phyloP scores from a whole-genome alignment of 2,888 invertebrate genomes.

The Xestia c-nigrum region DNA sequence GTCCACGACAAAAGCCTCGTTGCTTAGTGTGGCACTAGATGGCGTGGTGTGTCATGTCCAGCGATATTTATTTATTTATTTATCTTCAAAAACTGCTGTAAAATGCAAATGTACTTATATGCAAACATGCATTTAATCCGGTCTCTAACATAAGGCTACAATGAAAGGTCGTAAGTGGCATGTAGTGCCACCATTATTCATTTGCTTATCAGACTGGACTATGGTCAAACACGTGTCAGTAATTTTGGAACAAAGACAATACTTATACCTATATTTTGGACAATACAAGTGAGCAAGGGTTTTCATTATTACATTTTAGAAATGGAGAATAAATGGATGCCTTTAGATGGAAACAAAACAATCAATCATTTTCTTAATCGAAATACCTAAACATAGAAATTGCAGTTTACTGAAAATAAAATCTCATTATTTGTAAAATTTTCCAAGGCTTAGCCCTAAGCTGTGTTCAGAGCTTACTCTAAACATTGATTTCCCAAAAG shows the following conservation, averaged over 20 bases:
- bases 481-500: slow-evolving; percentile 36
- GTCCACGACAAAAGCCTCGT: too few species aligned
- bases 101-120: not conserved
- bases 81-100: not conserved
- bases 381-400: not conserved
- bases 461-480: slow-evolving; percentile 15
- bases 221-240: not conserved
- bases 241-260: not conserved
- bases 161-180: not conserved
- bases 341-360: not conserved
- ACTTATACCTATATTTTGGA: not conserved
- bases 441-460: not conserved
- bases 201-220: not conserved
- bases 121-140: not conserved
- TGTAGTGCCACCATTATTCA: not conserved
- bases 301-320: not conserved
- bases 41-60: too few species aligned
- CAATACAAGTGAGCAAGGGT: not conserved
- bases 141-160: not conserved
- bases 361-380: slow-evolving; percentile 4
- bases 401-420: not conserved
- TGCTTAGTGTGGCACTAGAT: too few species aligned
- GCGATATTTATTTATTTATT: too few species aligned
- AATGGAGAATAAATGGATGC: not conserved
- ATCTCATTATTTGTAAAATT: slow-evolving; percentile 5